A percentile compares a stretch with the other conserved stretches of the same genome.
phyloP scores from a whole-genome alignment of 1,140 invertebrate species.

The Sitobion miscanthi region DNA sequence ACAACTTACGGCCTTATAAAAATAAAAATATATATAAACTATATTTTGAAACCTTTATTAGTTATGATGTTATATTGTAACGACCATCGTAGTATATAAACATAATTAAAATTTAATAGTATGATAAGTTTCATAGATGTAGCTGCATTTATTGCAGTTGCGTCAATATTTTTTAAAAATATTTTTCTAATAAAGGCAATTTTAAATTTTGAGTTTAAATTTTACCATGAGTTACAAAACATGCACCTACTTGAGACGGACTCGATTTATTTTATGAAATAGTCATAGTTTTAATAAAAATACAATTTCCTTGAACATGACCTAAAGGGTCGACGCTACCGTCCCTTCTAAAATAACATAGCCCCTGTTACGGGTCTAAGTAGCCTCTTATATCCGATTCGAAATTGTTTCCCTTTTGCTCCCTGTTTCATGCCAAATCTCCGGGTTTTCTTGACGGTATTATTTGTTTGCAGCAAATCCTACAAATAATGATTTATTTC shows the following conservation, averaged over 20 bases:
- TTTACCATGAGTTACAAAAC: neutral
- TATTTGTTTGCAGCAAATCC: slow-evolving; percentile 50
- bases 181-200: neutral
- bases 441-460: slow-evolving; percentile 52
- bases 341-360: slow-evolving; percentile 31
- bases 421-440: slow-evolving; percentile 45
- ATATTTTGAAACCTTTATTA: neutral
- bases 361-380: slow-evolving; percentile 47
- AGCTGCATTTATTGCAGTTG: neutral
- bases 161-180: neutral
- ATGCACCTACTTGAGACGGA: neutral
- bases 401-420: slow-evolving; percentile 51
- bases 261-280: slow-evolving; percentile 1
- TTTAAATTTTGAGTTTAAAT: neutral
- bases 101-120: neutral
- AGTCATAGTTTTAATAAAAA: slow-evolving; percentile 44
- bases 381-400: slow-evolving; percentile 53
- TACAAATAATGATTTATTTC: slow-evolving; percentile 53
- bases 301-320: slow-evolving; percentile 21
- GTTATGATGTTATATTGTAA: neutral
- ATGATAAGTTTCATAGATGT: neutral
- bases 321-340: neutral
- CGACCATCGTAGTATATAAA: neutral
- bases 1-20: neutral
- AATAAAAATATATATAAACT: neutral